Base-by-base conservation (phyloP, 2,113 vertebrate species). In the Taurulus bubalis region DNA sequence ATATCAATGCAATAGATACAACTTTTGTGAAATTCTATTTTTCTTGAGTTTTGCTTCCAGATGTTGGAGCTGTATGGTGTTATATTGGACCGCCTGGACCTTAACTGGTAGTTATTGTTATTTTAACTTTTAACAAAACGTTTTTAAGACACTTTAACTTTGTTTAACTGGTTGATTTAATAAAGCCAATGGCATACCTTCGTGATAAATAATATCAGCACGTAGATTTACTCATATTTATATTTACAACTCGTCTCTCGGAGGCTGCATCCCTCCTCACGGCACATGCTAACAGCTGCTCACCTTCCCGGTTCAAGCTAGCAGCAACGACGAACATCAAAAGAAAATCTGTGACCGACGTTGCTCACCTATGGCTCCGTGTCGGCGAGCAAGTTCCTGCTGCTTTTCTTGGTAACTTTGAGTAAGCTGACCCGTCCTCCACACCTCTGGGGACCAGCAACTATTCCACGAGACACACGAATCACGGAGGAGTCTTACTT, bases 351-450 rank as follows among this genome's bases (percentile, higher is more conserved):
- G 40, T 8, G 56, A 6, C 12, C 9, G 3, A 8, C 28, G 14
- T 18, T 24, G 32, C 89, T 91, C 87, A 93, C 90, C 90, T 85
- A 32, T 24, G 68, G 15, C 34, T 32, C 32, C 1, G 6, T 8
- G 59, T 22, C 24, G 16, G 14, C 40, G 7, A 32, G 20, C 51
- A 65, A 51, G 32, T 58, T 77, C 55, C 28, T 36, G 20, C 4
- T 42, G 40, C 0, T 53, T 32, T 45, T 60, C 30, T 22, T 26
- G 34, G 24, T 28, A 47, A 59, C 68, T 80, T 70, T 42, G 51
- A 73, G 30, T 11, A 12, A 62, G 62, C 51, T 30, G 71, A 68
- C 26, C 51, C 24, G 51, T 69, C 55, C 75, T 66, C 65, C 45
- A 26, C 77, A 38, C 40, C 67, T 74, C 55, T 2, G 70, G 4